Percentiles rank a stretch among this genome's conserved stretches.
phyloP scores from a whole-genome alignment of 1,140 invertebrate species.

The Ceratina calcarata region DNA sequence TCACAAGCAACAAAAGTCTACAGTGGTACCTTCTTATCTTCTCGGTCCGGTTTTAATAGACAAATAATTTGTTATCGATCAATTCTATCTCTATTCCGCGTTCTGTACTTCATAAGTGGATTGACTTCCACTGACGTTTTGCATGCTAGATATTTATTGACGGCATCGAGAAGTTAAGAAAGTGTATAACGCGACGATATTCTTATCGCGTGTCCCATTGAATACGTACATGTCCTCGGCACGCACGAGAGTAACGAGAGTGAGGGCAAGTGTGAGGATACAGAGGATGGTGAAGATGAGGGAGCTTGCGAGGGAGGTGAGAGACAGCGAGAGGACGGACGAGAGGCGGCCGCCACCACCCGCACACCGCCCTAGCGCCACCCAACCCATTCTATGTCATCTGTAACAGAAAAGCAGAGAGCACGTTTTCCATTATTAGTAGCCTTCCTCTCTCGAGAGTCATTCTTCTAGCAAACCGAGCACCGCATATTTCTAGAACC shows the following conservation, averaged over 20 bases:
- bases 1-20: conserved; percentile 39
- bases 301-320: conserved; percentile 78
- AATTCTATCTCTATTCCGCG: too few relatives aligned
- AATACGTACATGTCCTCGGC: conserved; percentile 79
- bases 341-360: conserved; percentile 78
- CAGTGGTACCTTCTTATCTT: conserved; percentile 1
- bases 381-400: conserved; percentile 81
- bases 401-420: conserved; percentile 78
- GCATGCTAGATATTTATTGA: too few relatives aligned
- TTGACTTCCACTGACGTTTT: too few relatives aligned
- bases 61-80: not conserved
- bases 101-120: too few relatives aligned
- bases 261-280: conserved; percentile 75
- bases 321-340: conserved; percentile 79
- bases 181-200: too few relatives aligned
- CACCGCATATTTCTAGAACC: too few relatives aligned
- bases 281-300: conserved; percentile 74
- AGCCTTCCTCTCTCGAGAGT: too few relatives aligned
- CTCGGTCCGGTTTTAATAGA: not conserved
- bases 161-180: conserved; percentile 48
- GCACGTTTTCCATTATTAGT: conserved; percentile 37
- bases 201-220: conserved; percentile 14
- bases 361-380: conserved; percentile 79
- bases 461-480: not conserved
- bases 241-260: conserved; percentile 74